Conservation (phyloP, 2,113 vertebrate species). For the Pimephales promelas region DNA sequence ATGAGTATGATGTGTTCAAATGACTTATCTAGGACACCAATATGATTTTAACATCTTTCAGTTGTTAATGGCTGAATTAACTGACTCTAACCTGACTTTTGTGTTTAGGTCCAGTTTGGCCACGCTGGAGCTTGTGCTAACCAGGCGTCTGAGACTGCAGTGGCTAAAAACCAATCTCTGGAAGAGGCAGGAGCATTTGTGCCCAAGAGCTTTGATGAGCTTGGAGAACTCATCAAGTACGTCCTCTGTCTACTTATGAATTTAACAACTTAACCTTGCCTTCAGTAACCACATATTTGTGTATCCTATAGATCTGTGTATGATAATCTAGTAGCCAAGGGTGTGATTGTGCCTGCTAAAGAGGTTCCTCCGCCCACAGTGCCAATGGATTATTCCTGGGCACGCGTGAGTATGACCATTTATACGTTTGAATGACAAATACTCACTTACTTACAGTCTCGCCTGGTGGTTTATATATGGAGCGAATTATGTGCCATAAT, state of each 20-base stretch:
- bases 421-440: neutral
- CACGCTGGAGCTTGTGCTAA: slow-evolving; percentile 97
- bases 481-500: too few species aligned
- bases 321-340: slow-evolving; percentile 89
- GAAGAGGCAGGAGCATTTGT: slow-evolving; percentile 92
- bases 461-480: neutral
- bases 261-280: neutral
- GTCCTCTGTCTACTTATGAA: neutral
- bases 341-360: slow-evolving; percentile 88
- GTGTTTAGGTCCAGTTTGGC: slow-evolving; percentile 92
- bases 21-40: neutral
- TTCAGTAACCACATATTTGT: neutral
- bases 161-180: slow-evolving; percentile 92
- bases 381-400: slow-evolving; percentile 99
- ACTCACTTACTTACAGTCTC: neutral
- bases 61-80: neutral
- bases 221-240: slow-evolving; percentile 91
- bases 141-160: slow-evolving; percentile 92
- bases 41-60: neutral
- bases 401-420: slow-evolving; percentile 80
- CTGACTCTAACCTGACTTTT: neutral
- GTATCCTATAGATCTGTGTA: slow-evolving; percentile 83
- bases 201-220: slow-evolving; percentile 92
- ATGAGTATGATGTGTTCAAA: neutral
- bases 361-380: slow-evolving; percentile 96